Evolutionary conservation across 1,140 invertebrate species (phyloP).

Genomic region (Thrips palmi): DNA sequence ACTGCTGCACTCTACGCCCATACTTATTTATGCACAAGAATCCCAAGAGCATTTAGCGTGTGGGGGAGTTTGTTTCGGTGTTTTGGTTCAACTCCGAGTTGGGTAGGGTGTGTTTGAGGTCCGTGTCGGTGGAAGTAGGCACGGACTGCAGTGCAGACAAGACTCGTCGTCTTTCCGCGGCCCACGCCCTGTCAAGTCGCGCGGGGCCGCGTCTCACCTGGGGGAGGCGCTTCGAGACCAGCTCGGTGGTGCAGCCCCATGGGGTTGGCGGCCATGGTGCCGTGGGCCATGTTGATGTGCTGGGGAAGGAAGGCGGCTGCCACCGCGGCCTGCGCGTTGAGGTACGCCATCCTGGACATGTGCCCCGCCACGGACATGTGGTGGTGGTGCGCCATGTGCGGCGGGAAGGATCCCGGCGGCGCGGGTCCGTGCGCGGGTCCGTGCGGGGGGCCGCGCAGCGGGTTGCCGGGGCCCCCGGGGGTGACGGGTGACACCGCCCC

Average conservation of each 20-base stretch:
- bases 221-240: constrained; percentile 27
- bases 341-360: constrained; percentile 53
- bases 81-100: too few species aligned
- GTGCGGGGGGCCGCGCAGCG: constrained; percentile 22
- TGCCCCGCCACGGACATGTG: constrained; percentile 42
- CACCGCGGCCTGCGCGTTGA: constrained; percentile 73
- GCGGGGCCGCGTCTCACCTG: constrained; percentile 17
- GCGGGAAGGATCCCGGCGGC: neutral
- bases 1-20: too few species aligned
- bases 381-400: constrained; percentile 30
- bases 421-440: constrained; percentile 15
- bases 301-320: constrained; percentile 67
- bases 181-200: too few species aligned
- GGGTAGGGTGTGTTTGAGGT: too few species aligned
- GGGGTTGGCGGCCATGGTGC: constrained; percentile 8
- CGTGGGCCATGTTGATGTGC: constrained; percentile 20
- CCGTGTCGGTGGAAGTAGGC: too few species aligned
- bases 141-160: too few species aligned
- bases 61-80: too few species aligned
- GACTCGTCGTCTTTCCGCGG: too few species aligned
- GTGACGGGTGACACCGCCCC: constrained; percentile 25
- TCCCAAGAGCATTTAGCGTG: too few species aligned
- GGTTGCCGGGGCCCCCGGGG: constrained; percentile 23
- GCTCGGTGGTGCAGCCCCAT: constrained; percentile 20
- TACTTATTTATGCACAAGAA: too few species aligned